Conservation (phyloP, 2,113 vertebrate species). For the Ophiodon elongatus region DNA sequence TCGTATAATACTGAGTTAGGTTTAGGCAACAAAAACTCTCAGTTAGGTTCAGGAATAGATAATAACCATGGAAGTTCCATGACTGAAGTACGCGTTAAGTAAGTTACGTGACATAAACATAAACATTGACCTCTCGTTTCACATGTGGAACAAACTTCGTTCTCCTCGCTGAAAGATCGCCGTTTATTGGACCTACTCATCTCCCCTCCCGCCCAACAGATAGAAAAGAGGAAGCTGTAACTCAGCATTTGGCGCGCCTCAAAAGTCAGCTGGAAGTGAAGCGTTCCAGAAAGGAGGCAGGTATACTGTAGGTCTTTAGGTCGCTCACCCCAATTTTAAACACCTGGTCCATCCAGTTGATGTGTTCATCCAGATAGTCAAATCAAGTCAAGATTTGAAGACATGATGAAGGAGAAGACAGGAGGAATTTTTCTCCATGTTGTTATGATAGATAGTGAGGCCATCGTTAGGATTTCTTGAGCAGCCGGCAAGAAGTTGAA, state of each 20-base stretch:
- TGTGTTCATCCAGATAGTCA: not conserved
- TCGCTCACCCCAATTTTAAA: not conserved
- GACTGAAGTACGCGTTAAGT: too few relatives aligned
- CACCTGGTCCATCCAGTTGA: slow-evolving; percentile 1
- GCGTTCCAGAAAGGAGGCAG: not conserved
- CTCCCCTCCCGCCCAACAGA: too few relatives aligned
- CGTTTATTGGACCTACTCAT: not conserved
- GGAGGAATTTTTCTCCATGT: not conserved
- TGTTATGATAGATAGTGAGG: not conserved
- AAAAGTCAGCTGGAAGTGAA: not conserved
- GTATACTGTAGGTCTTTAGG: not conserved
- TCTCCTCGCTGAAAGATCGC: not conserved
- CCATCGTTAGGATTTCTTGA: not conserved
- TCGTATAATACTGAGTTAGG: too few relatives aligned
- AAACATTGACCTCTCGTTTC: too few relatives aligned
- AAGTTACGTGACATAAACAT: too few relatives aligned
- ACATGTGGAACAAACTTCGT: not conserved
- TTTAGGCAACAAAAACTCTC: too few relatives aligned
- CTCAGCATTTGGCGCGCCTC: not conserved
- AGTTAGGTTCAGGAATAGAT: too few relatives aligned
- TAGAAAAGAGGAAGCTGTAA: not conserved
- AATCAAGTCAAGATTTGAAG: not conserved
- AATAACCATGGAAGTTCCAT: too few relatives aligned
- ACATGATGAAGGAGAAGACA: not conserved
- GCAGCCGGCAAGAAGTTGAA: not conserved